Evolutionary conservation across 2,888 invertebrate species (phyloP).

Genomic region (Teleiodes luculella): DNA sequence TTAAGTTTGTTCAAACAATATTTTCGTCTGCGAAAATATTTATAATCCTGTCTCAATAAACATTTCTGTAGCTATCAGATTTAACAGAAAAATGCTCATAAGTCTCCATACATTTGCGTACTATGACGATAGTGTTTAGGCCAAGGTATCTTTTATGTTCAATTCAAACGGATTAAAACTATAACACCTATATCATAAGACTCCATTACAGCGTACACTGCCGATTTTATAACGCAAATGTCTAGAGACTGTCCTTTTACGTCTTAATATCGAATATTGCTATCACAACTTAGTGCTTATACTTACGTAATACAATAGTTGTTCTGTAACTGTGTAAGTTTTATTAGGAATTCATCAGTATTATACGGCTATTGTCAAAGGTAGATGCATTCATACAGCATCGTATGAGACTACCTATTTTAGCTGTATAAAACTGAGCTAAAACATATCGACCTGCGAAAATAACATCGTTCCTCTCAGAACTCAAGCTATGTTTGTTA

Average conservation of each 20-base stretch:
- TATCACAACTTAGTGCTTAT: constrained; percentile 1
- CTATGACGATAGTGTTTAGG: constrained; percentile 29
- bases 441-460: background rate
- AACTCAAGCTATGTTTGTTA: background rate
- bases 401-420: constrained; percentile 9
- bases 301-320: background rate
- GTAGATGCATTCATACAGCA: constrained; percentile 8
- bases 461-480: background rate
- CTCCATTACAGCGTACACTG: background rate
- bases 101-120: constrained; percentile 47
- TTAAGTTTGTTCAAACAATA: too few species aligned
- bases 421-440: background rate
- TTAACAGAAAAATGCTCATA: background rate
- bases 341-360: background rate
- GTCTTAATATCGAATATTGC: background rate
- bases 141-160: constrained; percentile 23
- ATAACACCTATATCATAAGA: constrained; percentile 17
- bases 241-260: constrained; percentile 28
- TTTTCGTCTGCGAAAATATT: too few species aligned
- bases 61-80: too few species aligned
- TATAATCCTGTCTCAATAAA: too few species aligned
- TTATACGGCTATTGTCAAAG: background rate
- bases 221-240: constrained; percentile 31
- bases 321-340: background rate
- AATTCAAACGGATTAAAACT: constrained; percentile 30